These are phyloP conservation scores for Acromyrmex heyeri DNA, from an alignment of 1,140 invertebrate species.

Conservation along the genomic window DNA sequence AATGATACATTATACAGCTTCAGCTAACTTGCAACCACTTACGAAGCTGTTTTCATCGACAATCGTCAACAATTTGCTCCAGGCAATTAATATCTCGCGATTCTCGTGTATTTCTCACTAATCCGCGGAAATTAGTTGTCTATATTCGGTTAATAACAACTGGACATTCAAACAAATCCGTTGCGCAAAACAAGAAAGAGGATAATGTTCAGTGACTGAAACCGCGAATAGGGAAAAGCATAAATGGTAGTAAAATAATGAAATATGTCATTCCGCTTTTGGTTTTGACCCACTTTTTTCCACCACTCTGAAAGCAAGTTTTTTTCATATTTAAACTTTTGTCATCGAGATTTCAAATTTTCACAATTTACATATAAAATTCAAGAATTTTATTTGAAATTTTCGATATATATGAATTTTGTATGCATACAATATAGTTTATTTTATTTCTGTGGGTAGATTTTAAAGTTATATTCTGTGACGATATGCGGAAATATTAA, in stretches of 20 bases:
- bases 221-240: neutral
- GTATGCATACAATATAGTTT: neutral
- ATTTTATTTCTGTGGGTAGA: neutral
- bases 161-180: conserved; percentile 16
- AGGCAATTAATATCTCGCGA: conserved; percentile 40
- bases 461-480: conserved; percentile 6
- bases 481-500: neutral
- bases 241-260: conserved; percentile 29
- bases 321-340: conserved; percentile 50
- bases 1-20: conserved; percentile 6
- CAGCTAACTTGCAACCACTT: neutral
- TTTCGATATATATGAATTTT: conserved; percentile 19
- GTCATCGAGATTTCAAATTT: conserved; percentile 38
- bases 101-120: conserved; percentile 21
- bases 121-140: conserved; percentile 36
- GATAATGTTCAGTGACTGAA: neutral
- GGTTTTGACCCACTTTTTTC: neutral
- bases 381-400: conserved; percentile 46
- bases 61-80: neutral
- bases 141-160: conserved; percentile 1
- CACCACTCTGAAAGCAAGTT: conserved; percentile 11
- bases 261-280: neutral
- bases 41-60: conserved; percentile 16
- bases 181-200: conserved; percentile 25
- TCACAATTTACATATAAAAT: conserved; percentile 47